These are phyloP conservation scores for Enteromius mattozi DNA, from an alignment of 2,797 vertebrate genomes.

Conservation along the genomic window DNA sequence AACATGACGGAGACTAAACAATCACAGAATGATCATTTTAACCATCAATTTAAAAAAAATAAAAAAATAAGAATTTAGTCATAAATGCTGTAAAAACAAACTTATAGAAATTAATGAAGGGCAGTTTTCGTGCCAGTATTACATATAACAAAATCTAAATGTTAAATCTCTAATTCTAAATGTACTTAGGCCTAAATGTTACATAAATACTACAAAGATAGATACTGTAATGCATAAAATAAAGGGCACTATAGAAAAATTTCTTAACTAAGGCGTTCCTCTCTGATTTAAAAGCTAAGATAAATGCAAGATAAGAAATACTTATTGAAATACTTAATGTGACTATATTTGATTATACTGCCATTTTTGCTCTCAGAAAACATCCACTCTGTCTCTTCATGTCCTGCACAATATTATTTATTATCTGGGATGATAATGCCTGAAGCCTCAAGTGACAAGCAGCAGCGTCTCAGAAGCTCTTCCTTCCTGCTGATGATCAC, in stretches of 20 bases:
- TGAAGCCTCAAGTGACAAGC: constrained; percentile 69
- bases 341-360: constrained; percentile 79
- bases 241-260: neutral
- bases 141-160: neutral
- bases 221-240: neutral
- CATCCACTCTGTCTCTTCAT: neutral
- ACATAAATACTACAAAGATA: neutral
- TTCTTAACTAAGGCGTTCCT: neutral
- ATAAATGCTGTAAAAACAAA: neutral
- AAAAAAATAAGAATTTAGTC: neutral
- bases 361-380: constrained; percentile 73
- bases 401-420: constrained; percentile 71
- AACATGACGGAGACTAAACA: neutral
- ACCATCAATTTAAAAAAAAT: neutral
- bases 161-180: neutral
- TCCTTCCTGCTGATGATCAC: constrained; percentile 3
- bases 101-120: neutral
- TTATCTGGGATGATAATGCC: constrained; percentile 74
- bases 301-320: constrained; percentile 63
- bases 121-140: neutral
- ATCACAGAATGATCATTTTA: neutral
- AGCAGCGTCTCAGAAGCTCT: constrained; percentile 64
- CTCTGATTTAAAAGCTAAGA: neutral
- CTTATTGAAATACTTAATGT: too few species aligned
- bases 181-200: neutral